A percentile compares a stretch with the other conserved stretches of the same genome.
Conservation (phyloP, 2,888 invertebrate species). For the Mythimna ferrago region DNA sequence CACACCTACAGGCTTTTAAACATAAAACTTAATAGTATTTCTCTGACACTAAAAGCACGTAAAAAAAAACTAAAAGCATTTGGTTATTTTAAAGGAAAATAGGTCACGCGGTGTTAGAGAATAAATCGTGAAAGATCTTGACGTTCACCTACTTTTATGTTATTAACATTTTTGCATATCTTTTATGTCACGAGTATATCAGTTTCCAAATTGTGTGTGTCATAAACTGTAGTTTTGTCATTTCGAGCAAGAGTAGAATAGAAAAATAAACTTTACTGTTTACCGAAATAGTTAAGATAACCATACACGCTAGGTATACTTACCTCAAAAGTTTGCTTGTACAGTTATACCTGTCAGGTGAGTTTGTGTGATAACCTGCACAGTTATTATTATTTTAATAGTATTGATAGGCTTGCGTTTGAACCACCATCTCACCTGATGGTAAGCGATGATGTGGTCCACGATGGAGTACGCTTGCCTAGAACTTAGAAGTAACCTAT, state of each 20-base stretch:
- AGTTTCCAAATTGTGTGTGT: slow-evolving; percentile 1
- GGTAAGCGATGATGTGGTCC: too few relatives aligned
- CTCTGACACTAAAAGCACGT: slow-evolving; percentile 38
- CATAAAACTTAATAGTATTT: slow-evolving; percentile 29
- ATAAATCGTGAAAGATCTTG: slow-evolving; percentile 32
- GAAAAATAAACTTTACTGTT: background rate
- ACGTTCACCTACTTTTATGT: slow-evolving; percentile 47
- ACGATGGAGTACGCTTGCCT: too few relatives aligned
- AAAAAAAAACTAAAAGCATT: slow-evolving; percentile 37
- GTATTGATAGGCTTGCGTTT: too few relatives aligned
- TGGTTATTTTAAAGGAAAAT: slow-evolving; percentile 39
- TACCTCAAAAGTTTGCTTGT: too few relatives aligned
- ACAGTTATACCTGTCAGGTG: too few relatives aligned
- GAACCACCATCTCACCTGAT: too few relatives aligned
- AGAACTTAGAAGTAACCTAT: too few relatives aligned
- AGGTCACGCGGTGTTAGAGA: slow-evolving; percentile 48
- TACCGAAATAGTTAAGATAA: too few relatives aligned
- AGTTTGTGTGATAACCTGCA: too few relatives aligned
- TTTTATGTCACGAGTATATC: slow-evolving; percentile 3
- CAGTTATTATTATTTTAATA: too few relatives aligned
- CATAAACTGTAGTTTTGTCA: background rate
- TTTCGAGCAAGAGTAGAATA: background rate
- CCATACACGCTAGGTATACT: too few relatives aligned
- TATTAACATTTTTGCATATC: slow-evolving; percentile 21
- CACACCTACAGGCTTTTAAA: slow-evolving; percentile 5